phyloP scores from a whole-genome alignment of 2,113 vertebrate species.

The Eleginops maclovinus region DNA sequence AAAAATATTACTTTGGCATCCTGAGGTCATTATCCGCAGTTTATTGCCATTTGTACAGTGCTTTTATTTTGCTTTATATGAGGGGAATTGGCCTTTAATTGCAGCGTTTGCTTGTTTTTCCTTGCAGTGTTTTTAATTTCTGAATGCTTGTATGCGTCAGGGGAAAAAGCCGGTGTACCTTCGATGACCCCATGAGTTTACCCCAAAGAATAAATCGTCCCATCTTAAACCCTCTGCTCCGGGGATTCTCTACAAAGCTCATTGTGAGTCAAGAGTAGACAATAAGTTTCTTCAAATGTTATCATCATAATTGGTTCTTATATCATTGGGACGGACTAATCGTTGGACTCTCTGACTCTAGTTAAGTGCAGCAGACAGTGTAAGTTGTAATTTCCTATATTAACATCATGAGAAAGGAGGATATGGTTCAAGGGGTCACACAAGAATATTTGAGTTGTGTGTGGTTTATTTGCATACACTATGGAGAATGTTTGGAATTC shows the following conservation, averaged over 20 bases:
- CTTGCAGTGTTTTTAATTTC: conserved; percentile 74
- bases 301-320: conserved; percentile 37
- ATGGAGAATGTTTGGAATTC: conserved; percentile 38
- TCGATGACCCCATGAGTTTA: conserved; percentile 70
- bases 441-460: conserved; percentile 23
- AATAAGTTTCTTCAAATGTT: conserved; percentile 41
- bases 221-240: conserved; percentile 35
- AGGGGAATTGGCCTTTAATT: conserved; percentile 80
- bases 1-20: conserved; percentile 84
- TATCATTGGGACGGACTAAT: conserved; percentile 30
- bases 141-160: conserved; percentile 60
- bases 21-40: conserved; percentile 83
- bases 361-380: conserved; percentile 2
- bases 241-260: conserved; percentile 42
- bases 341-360: neutral
- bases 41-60: conserved; percentile 83
- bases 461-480: conserved; percentile 26
- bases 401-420: conserved; percentile 25
- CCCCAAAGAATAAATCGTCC: conserved; percentile 41
- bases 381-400: conserved; percentile 2
- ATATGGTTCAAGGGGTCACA: conserved; percentile 10
- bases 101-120: conserved; percentile 78
- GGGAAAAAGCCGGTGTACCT: conserved; percentile 67
- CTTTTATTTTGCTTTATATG: conserved; percentile 84
- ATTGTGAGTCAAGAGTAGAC: conserved; percentile 30